Evolutionary conservation across 92 coral and sea anemone genomes (phyloP), one percentile per base, ranked within the genome.

Genomic region (Parazoanthus swiftii): DNA sequence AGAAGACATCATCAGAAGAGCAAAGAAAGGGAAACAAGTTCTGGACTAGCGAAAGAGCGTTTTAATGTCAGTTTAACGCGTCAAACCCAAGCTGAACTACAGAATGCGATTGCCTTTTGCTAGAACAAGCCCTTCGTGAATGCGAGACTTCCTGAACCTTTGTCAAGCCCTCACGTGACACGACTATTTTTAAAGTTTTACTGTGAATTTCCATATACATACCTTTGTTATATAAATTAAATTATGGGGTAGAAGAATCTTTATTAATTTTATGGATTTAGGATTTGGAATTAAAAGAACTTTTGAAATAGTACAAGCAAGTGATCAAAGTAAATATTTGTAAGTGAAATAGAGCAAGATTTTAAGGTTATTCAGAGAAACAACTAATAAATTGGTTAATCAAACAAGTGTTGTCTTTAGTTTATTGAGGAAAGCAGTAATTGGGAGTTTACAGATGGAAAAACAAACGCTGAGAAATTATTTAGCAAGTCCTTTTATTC

Each of bases 1-100:
- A 63, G 98, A 94, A 71, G 93, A 93, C 29, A 86, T 94, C 58
- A 79, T 89, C 43, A 91, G 89, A 77, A 91, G 88, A 86, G 98
- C 94, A 82, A 94, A 70, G 38, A 76, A 88, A 36, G 74, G 85
- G 35, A 54, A 2, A 15, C 85, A 66, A 85, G 76, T 70, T 39
- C 59, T 25, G 44, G 16, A 43, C 5, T 44, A 68, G 39, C 36
- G 65, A 26, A 48, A 68, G 38, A 33, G 66, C 59, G 13, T 46
- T 20, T 77, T n/a, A 76, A 76, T 0, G 0, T 36, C 8, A 14
- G 4, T 20, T 63, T 21, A 18, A 63, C 68, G 8, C 16, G n/a
- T 18, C 70, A 63, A 20, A 63, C 26, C 25, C 21, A 63, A 63
- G 26, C 25, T 54, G 14, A 54, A 10, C 20, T 54, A 54, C 20